These are phyloP conservation scores for Zoanthus gigantus DNA, from an alignment of 92 coral and sea anemone genomes.

Conservation along the genomic window DNA sequence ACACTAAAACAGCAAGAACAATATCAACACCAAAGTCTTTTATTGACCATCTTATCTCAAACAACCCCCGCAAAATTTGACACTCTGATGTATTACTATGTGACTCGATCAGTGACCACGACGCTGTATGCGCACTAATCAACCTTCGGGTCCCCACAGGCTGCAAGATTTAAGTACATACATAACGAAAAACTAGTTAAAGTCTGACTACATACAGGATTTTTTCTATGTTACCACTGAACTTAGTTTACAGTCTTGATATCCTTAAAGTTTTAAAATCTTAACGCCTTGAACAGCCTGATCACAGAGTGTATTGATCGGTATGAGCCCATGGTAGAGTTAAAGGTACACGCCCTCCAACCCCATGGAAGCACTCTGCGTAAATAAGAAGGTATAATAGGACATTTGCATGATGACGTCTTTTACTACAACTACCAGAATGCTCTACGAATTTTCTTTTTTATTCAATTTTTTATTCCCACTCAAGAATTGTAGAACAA, in stretches of 20 bases:
- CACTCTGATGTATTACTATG: slow-evolving; percentile 40
- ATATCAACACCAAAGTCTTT: slow-evolving; percentile 38
- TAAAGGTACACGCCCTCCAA: background rate
- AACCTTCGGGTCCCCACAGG: slow-evolving; percentile 8
- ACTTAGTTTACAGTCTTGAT: slow-evolving; percentile 44
- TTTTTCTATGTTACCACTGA: slow-evolving; percentile 35
- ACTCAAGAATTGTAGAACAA: no score
- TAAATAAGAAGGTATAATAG: no score
- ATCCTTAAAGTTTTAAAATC: slow-evolving; percentile 32
- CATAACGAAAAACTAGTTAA: background rate
- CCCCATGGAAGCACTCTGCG: background rate
- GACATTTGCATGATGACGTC: no score
- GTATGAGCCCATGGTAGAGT: background rate
- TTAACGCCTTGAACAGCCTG: background rate
- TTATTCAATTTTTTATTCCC: no score
- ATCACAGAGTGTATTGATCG: background rate
- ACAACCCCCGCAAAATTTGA: slow-evolving; percentile 26
- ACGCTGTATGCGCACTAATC: slow-evolving; percentile 44
- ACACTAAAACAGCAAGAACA: slow-evolving; percentile 53
- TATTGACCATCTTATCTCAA: slow-evolving; percentile 49
- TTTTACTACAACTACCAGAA: no score
- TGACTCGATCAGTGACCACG: slow-evolving; percentile 48
- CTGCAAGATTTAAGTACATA: background rate
- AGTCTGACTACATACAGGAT: slow-evolving; percentile 40
- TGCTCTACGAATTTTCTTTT: no score